These are phyloP conservation scores for Pseudopleuronectes americanus DNA, from an alignment of 2,797 vertebrate species.

Conservation along the genomic window DNA sequence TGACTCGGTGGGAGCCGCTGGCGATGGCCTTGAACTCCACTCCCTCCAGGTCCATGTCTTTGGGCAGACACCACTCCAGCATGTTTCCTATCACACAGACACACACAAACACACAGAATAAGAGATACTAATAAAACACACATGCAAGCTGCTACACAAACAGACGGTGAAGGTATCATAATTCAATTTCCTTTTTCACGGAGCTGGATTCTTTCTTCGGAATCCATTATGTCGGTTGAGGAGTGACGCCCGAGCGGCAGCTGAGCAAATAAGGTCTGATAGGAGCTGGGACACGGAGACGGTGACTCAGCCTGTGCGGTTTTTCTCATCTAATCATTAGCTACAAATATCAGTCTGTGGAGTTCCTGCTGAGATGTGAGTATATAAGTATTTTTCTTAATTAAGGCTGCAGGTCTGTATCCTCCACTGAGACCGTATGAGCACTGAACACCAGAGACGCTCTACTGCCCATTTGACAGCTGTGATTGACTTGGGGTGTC, in stretches of 20 bases:
- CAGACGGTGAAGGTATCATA: constrained; percentile 4
- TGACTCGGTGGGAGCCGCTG: constrained; percentile 93
- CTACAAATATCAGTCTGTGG: neutral
- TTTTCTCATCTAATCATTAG: constrained; percentile 32
- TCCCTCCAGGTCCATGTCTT: constrained; percentile 93
- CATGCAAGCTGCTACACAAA: constrained; percentile 6
- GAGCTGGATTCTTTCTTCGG: constrained; percentile 38
- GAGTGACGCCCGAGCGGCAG: constrained; percentile 33
- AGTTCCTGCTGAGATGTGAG: constrained; percentile 14
- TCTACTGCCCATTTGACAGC: constrained; percentile 21
- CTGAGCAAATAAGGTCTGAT: constrained; percentile 63
- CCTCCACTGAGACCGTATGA: neutral
- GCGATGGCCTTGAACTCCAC: constrained; percentile 98
- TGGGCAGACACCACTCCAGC: constrained; percentile 96
- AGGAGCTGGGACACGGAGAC: constrained; percentile 34
- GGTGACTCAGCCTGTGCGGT: constrained; percentile 58
- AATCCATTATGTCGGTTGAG: constrained; percentile 30
- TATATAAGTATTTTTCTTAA: neutral
- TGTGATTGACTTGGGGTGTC: constrained; percentile 2
- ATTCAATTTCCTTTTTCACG: neutral
- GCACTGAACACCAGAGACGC: constrained; percentile 7
- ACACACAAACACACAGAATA: neutral
- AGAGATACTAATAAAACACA: constrained; percentile 13
- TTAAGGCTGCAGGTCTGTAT: neutral
- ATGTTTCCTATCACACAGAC: constrained; percentile 88